phyloP scores from a whole-genome alignment of 2,888 invertebrate genomes.

The Limnephilus marmoratus region DNA sequence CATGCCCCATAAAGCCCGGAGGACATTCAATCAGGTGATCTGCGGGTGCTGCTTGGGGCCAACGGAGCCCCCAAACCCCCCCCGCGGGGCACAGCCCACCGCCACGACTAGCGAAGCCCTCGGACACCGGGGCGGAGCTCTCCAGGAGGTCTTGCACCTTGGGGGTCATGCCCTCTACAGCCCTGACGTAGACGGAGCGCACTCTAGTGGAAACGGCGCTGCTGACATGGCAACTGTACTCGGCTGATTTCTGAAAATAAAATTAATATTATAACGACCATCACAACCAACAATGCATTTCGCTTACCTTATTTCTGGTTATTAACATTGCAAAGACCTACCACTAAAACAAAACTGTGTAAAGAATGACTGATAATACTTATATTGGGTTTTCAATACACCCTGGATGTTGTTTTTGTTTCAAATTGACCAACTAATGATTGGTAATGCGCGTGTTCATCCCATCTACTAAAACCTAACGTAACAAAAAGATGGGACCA shows the following conservation, averaged over 20 bases:
- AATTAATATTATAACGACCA: not conserved
- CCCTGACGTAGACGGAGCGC: constrained; percentile 78
- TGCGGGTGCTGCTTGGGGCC: constrained; percentile 64
- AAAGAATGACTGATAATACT: not conserved
- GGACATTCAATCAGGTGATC: constrained; percentile 65
- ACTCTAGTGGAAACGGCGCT: constrained; percentile 74
- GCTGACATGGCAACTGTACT: constrained; percentile 86
- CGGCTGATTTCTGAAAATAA: constrained; percentile 83
- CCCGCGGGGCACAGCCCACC: constrained; percentile 79
- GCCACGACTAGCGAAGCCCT: constrained; percentile 78
- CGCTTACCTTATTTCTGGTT: not conserved
- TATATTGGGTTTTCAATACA: no score
- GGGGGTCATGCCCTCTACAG: constrained; percentile 82
- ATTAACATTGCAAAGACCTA: no score
- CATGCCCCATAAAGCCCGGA: constrained; percentile 61
- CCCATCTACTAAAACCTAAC: no score
- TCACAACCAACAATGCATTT: no score
- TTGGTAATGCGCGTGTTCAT: no score
- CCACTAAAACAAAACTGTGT: not conserved
- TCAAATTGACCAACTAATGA: no score
- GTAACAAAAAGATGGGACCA: no score
- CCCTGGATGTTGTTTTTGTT: no score
- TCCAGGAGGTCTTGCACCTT: constrained; percentile 77
- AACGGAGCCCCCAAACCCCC: constrained; percentile 60
- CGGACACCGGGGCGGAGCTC: constrained; percentile 77